Evolutionary conservation across 2,113 vertebrate genomes (phyloP).

Genomic region (Alligator sinensis): DNA sequence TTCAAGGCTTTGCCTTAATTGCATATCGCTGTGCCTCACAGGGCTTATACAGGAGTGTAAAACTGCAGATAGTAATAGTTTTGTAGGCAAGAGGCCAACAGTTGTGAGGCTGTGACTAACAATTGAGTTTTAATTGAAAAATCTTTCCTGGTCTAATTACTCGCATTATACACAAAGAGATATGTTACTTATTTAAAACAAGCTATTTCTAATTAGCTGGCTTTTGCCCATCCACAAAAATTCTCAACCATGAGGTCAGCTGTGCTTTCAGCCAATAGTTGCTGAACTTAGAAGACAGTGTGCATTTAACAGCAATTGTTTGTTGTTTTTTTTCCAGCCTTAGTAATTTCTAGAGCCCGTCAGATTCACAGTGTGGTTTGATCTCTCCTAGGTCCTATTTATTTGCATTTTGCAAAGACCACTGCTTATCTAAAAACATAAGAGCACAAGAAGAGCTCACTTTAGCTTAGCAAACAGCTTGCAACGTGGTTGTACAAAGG

Average conservation of each 20-base stretch:
- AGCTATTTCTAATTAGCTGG: neutral
- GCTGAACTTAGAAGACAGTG: neutral
- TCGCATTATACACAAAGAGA: neutral
- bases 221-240: neutral
- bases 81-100: neutral
- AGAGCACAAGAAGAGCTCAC: neutral
- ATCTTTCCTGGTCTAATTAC: neutral
- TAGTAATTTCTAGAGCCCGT: neutral
- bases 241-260: neutral
- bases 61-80: neutral
- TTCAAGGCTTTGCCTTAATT: neutral
- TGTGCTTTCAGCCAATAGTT: neutral
- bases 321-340: neutral
- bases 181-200: neutral
- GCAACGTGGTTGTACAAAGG: neutral
- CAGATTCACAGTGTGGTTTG: neutral
- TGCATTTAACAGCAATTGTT: neutral
- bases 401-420: neutral
- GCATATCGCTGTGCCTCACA: neutral
- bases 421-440: neutral
- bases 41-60: neutral
- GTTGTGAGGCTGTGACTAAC: neutral
- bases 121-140: neutral
- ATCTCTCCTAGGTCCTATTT: neutral
- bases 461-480: neutral